These are phyloP conservation scores for Alethe castanea DNA, from an alignment of 2,113 vertebrate genomes.

Conservation along the genomic window DNA sequence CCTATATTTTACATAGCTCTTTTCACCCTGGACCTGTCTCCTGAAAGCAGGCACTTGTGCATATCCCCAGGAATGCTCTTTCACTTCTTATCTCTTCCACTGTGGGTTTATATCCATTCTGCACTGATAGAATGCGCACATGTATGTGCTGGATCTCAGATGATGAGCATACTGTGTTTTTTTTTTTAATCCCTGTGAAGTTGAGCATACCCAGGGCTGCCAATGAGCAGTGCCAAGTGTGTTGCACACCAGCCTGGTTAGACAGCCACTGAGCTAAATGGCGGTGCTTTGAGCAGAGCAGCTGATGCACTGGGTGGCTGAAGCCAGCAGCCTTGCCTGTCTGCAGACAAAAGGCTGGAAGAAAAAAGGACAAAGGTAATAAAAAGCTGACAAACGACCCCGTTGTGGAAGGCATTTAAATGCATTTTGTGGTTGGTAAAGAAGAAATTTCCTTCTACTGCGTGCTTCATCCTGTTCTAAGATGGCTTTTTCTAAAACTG, in stretches of 20 bases:
- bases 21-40: not conserved
- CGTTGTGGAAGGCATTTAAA: not conserved
- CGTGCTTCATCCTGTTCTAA: fast-evolving
- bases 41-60: fast-evolving
- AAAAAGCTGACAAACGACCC: not conserved
- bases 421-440: not conserved
- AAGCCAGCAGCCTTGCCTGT: not conserved
- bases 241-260: not conserved
- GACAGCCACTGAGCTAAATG: not conserved
- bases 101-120: fast-evolving
- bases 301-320: not conserved
- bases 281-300: not conserved
- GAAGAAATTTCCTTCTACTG: not conserved
- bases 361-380: not conserved
- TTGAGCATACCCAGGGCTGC: not conserved
- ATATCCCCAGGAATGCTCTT: not conserved
- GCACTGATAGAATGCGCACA: not conserved
- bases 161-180: fast-evolving
- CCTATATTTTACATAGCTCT: not conserved
- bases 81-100: not conserved
- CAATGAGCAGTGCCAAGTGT: not conserved
- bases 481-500: not conserved
- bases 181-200: not conserved
- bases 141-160: not conserved
- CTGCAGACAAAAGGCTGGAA: not conserved